Percentiles rank a stretch among this genome's conserved stretches.
Evolutionary conservation across 2,888 invertebrate species (phyloP).

Genomic region (Imbricaverruca yamaguchii): DNA sequence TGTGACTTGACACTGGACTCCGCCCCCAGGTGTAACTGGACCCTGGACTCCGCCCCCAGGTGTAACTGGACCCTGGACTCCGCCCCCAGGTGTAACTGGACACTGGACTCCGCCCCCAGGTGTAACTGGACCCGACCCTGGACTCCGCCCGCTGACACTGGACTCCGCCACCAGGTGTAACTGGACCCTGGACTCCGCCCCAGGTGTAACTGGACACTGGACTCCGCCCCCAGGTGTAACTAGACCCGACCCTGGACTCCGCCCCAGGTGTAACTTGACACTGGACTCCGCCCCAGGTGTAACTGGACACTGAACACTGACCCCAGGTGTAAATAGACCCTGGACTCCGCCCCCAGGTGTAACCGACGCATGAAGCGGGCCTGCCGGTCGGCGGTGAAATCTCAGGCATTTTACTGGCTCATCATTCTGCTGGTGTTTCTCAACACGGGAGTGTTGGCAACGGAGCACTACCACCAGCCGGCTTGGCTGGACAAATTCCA

Average conservation of each 20-base stretch:
- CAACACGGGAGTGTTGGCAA: slow-evolving; percentile 93
- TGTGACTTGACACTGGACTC: no score
- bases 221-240: slow-evolving; percentile 46
- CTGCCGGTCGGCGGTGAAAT: slow-evolving; percentile 91
- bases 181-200: no score
- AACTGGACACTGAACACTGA: no score
- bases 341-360: slow-evolving; percentile 35
- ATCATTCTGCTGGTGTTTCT: slow-evolving; percentile 96
- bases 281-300: no score
- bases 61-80: no score
- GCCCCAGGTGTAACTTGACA: no score
- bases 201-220: no score
- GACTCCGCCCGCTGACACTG: no score
- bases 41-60: no score
- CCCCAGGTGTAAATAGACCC: no score
- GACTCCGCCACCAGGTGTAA: no score
- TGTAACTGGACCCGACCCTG: slow-evolving; percentile 59
- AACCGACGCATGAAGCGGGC: slow-evolving; percentile 85
- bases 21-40: no score
- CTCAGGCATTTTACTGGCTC: slow-evolving; percentile 98
- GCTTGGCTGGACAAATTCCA: slow-evolving; percentile 93
- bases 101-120: slow-evolving; percentile 33
- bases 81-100: slow-evolving; percentile 13
- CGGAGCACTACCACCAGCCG: slow-evolving; percentile 93
- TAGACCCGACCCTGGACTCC: slow-evolving; percentile 44